Base-by-base conservation (phyloP, 2,113 vertebrate species). In the Perognathus longimembris region DNA sequence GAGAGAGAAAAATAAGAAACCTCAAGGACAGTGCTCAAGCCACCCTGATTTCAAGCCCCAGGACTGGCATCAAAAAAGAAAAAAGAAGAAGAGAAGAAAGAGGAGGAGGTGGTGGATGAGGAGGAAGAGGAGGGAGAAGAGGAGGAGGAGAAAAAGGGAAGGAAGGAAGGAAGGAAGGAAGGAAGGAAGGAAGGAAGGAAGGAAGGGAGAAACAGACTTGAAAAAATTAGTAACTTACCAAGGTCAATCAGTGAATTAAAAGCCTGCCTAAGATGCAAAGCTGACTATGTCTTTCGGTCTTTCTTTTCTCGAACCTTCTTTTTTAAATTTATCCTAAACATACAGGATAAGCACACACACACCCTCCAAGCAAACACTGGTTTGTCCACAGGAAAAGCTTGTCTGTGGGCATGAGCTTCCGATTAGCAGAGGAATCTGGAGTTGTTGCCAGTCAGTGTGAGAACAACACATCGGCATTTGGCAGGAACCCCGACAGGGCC, bases 311-410 rank as follows among this genome's bases (percentile, higher is more conserved):
- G 3, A 50, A 24, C 26, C 57, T 50, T 17, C 42, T 74, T 38
- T 54, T 5, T 24, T 30, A 8, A 45, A 67, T 85, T 78, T 64
- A 78, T 57, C 57, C 59, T 3, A 8, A 83, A n/a, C 42, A 88
- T 81, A 64, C 93, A 93, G 88, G 54, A 64, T 50, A 85, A 82
- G 59, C 83, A 36, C 36, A 78, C 18, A 20, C 50, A 54, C 50
- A 12, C 11, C 50, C 50, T 54, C 50, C 50, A 66, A 42, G 45
- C 61, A 54, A 64, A 40, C 36, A 34, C 30, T 42, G 71, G 15
- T 24, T 18, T 15, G n/a, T 78, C 74, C 14, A 32, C 34, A 63
- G 92, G 88, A 30, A 90, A 88, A 78, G 73, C 66, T 88, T 8
- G 66, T 32, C 76, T 14, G 38, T 12, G 69, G 64, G 63, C 38